Conservation (phyloP, 2,797 vertebrate genomes). For the Poecilia velifera region DNA sequence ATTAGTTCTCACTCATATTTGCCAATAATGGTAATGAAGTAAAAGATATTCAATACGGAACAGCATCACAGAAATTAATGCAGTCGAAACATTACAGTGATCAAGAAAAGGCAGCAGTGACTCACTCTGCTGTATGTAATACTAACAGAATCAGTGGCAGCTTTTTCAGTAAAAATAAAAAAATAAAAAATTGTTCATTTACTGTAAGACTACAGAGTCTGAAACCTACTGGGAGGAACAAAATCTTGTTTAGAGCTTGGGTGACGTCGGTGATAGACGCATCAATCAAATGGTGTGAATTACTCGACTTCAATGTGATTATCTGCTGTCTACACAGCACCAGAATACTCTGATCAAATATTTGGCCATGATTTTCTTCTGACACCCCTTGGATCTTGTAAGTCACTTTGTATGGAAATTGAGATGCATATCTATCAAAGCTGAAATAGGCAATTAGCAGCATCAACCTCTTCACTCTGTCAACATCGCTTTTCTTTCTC, state of each 20-base stretch:
- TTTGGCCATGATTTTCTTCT: conserved; percentile 35
- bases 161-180: neutral
- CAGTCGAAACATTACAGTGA: neutral
- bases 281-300: conserved; percentile 57
- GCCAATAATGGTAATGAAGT: neutral
- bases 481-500: conserved; percentile 31
- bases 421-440: conserved; percentile 56
- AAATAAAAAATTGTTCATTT: neutral
- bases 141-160: neutral
- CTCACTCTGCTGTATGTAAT: neutral
- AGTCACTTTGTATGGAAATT: conserved; percentile 59
- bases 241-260: conserved; percentile 24
- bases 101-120: neutral
- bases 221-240: conserved; percentile 41
- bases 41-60: neutral
- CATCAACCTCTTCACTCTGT: conserved; percentile 53
- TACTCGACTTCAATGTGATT: conserved; percentile 45
- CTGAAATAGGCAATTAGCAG: conserved; percentile 70
- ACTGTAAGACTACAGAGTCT: conserved; percentile 8
- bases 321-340: neutral
- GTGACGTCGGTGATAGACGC: conserved; percentile 29
- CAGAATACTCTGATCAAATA: conserved; percentile 33
- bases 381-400: conserved; percentile 37
- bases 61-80: neutral
- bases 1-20: neutral